Conservation (phyloP, 2,888 invertebrate genomes). For the Creontiades dilutus region DNA sequence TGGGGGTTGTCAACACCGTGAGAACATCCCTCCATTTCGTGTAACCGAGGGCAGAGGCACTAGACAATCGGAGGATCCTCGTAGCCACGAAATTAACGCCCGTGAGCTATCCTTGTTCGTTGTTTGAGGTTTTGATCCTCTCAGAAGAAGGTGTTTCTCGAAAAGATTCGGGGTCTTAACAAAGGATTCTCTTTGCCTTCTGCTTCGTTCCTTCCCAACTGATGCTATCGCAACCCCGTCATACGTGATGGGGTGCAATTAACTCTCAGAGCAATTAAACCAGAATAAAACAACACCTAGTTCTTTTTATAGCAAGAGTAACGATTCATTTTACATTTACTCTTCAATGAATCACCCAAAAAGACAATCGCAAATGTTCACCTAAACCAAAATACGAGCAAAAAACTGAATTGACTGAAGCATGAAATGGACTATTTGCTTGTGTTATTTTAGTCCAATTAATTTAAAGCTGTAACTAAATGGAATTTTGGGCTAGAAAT, state of each 20-base stretch:
- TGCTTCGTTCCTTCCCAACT: constrained; percentile 5
- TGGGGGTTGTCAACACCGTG: constrained; percentile 67
- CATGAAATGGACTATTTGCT: too few species aligned
- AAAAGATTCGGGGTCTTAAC: constrained; percentile 30
- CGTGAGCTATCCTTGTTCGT: constrained; percentile 47
- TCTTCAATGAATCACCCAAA: not conserved
- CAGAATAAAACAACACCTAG: not conserved
- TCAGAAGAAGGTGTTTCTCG: constrained; percentile 1
- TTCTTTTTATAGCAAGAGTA: not conserved
- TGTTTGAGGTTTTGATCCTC: constrained; percentile 38
- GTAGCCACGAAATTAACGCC: constrained; percentile 46
- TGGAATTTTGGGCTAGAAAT: too few species aligned
- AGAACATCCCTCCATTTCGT: constrained; percentile 41
- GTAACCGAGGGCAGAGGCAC: constrained; percentile 40
- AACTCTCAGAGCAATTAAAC: constrained; percentile 9
- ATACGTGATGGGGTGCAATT: constrained; percentile 20
- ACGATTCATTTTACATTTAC: not conserved
- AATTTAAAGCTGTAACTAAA: too few species aligned
- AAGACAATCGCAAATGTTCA: too few species aligned
- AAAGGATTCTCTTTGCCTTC: constrained; percentile 17
- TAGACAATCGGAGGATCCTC: constrained; percentile 9
- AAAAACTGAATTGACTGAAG: too few species aligned
- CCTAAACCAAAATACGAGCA: too few species aligned
- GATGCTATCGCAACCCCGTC: constrained; percentile 1
- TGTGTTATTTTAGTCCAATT: too few species aligned